phyloP scores from a whole-genome alignment of 64 coral and sea anemone species.

The Montipora cactus region DNA sequence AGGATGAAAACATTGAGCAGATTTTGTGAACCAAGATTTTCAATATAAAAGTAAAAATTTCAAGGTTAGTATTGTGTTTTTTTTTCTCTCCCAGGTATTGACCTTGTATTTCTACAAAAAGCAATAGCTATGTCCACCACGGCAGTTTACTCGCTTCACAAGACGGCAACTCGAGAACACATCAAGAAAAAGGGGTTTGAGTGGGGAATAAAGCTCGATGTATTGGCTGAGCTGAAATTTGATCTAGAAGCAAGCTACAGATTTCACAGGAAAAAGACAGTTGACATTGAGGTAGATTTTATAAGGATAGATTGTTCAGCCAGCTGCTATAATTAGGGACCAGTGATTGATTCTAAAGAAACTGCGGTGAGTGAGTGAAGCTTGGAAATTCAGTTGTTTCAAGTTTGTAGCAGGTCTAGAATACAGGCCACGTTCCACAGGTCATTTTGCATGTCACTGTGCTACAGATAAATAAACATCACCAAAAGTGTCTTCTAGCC shows the following conservation, averaged over 20 bases:
- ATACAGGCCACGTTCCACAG: too few species aligned
- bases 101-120: slow-evolving; percentile 83
- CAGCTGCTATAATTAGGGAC: not conserved
- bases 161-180: slow-evolving; percentile 89
- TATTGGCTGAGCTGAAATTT: slow-evolving; percentile 95
- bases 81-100: slow-evolving; percentile 71
- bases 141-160: slow-evolving; percentile 95
- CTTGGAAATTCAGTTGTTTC: too few species aligned
- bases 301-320: slow-evolving; percentile 77
- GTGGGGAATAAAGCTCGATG: slow-evolving; percentile 83
- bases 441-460: too few species aligned
- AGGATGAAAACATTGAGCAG: too few species aligned
- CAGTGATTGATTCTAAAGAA: not conserved
- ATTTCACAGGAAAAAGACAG: slow-evolving; percentile 86
- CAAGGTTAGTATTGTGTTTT: too few species aligned
- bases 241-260: slow-evolving; percentile 88
- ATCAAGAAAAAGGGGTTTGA: slow-evolving; percentile 73
- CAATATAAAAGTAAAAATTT: too few species aligned
- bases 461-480: too few species aligned
- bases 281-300: slow-evolving; percentile 98
- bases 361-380: too few species aligned
- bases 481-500: too few species aligned
- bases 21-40: too few species aligned
- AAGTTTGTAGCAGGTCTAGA: too few species aligned
- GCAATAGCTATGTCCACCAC: slow-evolving; percentile 75